phyloP scores from a whole-genome alignment of 2,888 invertebrate species.

The Agriotes lineatus region DNA sequence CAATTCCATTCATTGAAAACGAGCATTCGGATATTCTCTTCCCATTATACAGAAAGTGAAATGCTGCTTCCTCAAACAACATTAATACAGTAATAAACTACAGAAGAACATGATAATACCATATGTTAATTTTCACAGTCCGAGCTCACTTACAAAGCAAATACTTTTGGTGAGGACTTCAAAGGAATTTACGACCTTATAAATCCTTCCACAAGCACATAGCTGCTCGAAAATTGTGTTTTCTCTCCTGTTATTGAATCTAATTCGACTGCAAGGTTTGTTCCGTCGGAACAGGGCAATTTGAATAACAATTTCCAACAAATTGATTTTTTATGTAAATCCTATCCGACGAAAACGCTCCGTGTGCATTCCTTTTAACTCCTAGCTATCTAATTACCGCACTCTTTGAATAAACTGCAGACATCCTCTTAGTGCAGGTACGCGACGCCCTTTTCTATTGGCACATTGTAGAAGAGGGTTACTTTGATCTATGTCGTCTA shows the following conservation, averaged over 20 bases:
- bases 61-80: too few relatives aligned
- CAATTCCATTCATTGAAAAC: too few relatives aligned
- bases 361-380: conserved; percentile 15
- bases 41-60: too few relatives aligned
- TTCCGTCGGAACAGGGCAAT: conserved; percentile 28
- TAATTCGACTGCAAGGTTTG: conserved; percentile 37
- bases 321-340: conserved; percentile 38
- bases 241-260: conserved; percentile 36
- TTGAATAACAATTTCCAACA: conserved; percentile 38
- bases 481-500: too few relatives aligned
- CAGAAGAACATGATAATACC: too few relatives aligned
- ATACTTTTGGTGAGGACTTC: too few relatives aligned
- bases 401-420: too few relatives aligned
- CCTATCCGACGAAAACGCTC: conserved; percentile 20
- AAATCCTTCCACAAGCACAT: conserved; percentile 33
- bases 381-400: conserved; percentile 9
- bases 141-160: too few relatives aligned
- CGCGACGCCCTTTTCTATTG: not conserved
- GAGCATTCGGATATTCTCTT: too few relatives aligned
- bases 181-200: conserved; percentile 30
- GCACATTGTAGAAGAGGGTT: too few relatives aligned
- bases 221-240: conserved; percentile 33
- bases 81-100: too few relatives aligned
- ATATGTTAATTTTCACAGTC: too few relatives aligned
- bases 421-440: not conserved